Percentiles rank a stretch among this genome's conserved stretches.
Evolutionary conservation across 1,140 invertebrate species (phyloP).

Genomic region (Drosophila serrata): DNA sequence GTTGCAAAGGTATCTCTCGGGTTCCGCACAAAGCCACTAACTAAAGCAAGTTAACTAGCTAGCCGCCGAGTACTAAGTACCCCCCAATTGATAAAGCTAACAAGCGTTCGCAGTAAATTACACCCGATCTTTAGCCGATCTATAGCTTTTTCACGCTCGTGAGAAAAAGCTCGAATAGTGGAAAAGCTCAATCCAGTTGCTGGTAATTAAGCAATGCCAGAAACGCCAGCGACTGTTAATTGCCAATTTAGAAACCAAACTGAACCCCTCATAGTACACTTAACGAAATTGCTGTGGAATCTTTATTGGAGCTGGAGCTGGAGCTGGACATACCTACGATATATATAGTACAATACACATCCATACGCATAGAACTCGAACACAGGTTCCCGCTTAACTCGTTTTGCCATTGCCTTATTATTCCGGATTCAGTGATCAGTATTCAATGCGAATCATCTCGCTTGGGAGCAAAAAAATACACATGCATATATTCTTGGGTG

Average conservation of each 20-base stretch:
- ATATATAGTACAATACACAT: conserved; percentile 39
- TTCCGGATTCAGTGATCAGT: background rate
- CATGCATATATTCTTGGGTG: conserved; percentile 7
- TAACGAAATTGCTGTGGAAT: conserved; percentile 2
- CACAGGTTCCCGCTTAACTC: conserved; percentile 8
- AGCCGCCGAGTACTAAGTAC: background rate
- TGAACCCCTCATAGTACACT: conserved; percentile 3
- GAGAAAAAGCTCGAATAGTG: background rate
- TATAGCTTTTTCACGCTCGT: conserved; percentile 27
- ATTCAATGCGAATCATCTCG: too few species aligned
- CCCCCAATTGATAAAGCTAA: conserved; percentile 54
- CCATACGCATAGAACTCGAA: conserved; percentile 43
- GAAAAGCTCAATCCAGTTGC: conserved; percentile 22
- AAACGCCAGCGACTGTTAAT: background rate
- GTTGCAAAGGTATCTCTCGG: conserved; percentile 16
- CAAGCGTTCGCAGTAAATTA: conserved; percentile 8
- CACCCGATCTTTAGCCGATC: conserved; percentile 1
- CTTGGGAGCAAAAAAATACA: conserved; percentile 32
- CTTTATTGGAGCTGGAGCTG: conserved; percentile 45
- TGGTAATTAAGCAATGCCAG: conserved; percentile 15
- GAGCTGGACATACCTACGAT: conserved; percentile 28
- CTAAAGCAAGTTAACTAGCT: conserved; percentile 31
- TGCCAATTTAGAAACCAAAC: background rate
- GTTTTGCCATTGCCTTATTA: background rate
- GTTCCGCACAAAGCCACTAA: conserved; percentile 20